Conservation (phyloP, 2,888 invertebrate species). For the Dolichomitus sp. region DNA sequence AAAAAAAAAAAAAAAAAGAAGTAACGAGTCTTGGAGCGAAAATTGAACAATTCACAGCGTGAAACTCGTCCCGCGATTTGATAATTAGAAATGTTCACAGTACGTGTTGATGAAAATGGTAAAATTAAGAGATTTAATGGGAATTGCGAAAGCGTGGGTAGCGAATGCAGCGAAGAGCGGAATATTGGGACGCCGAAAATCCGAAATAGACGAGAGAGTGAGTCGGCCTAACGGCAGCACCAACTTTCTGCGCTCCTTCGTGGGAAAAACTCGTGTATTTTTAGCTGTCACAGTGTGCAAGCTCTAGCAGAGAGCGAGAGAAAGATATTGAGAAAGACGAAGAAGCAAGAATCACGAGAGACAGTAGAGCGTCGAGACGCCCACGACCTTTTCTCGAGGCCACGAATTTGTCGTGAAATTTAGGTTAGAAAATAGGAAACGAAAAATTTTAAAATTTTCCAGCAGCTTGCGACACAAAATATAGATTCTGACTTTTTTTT, state of each 20-base stretch:
- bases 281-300: slow-evolving; percentile 52
- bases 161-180: not conserved
- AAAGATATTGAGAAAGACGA: not conserved
- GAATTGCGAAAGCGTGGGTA: not conserved
- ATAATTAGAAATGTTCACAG: not conserved
- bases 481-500: not conserved
- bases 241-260: slow-evolving; percentile 60
- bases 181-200: slow-evolving; percentile 55
- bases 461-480: not conserved
- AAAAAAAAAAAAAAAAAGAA: not conserved
- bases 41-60: not conserved
- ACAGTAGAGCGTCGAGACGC: slow-evolving; percentile 6
- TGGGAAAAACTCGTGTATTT: slow-evolving; percentile 64
- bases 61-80: not conserved
- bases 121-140: not conserved
- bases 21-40: not conserved
- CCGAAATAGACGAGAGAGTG: slow-evolving; percentile 62
- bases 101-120: not conserved
- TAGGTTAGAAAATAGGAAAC: slow-evolving; percentile 26
- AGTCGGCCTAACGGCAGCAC: slow-evolving; percentile 17
- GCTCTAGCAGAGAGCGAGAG: not conserved
- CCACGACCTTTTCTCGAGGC: slow-evolving; percentile 16
- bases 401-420: not conserved
- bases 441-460: not conserved
- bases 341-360: slow-evolving; percentile 1